phyloP scores from a whole-genome alignment of 2,113 vertebrate genomes.

The Heterocephalus glaber region DNA sequence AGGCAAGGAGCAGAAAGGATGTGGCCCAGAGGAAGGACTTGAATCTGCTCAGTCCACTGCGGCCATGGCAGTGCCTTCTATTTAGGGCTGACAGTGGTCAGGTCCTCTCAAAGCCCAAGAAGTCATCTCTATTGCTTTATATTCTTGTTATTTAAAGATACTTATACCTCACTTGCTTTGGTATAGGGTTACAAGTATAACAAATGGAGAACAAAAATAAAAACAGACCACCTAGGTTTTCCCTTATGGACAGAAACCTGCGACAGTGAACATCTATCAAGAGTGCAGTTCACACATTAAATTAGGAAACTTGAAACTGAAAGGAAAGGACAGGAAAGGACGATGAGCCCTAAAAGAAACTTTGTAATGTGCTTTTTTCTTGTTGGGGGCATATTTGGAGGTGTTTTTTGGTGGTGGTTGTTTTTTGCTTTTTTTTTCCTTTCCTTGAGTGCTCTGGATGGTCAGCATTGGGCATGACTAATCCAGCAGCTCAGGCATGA shows the following conservation, averaged over 20 bases:
- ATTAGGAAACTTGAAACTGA: conserved; percentile 71
- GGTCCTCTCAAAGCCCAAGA: neutral
- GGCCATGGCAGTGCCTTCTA: conserved; percentile 12
- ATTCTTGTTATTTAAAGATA: conserved; percentile 54
- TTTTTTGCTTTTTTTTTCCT: neutral
- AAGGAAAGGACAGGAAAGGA: conserved; percentile 61
- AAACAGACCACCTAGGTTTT: conserved; percentile 52
- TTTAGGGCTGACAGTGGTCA: conserved; percentile 13
- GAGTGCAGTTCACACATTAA: conserved; percentile 63
- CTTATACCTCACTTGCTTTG: conserved; percentile 49
- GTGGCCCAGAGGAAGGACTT: conserved; percentile 27
- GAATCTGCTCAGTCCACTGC: neutral
- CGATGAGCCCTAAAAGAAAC: conserved; percentile 24
- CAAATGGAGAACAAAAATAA: neutral
- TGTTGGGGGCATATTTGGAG: neutral
- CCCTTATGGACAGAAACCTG: conserved; percentile 44
- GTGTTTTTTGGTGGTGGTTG: neutral
- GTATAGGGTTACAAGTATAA: conserved; percentile 37
- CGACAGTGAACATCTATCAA: conserved; percentile 69
- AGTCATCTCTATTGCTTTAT: conserved; percentile 44
- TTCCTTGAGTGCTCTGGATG: neutral
- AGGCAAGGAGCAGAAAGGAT: conserved; percentile 49
- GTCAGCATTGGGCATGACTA: neutral
- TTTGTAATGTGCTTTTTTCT: neutral
- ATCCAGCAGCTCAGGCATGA: neutral